These are phyloP conservation scores for Sanderia malayensis DNA, from an alignment of 30 jellyfish, hydroid and myxozoan genomes.

Conservation along the genomic window DNA sequence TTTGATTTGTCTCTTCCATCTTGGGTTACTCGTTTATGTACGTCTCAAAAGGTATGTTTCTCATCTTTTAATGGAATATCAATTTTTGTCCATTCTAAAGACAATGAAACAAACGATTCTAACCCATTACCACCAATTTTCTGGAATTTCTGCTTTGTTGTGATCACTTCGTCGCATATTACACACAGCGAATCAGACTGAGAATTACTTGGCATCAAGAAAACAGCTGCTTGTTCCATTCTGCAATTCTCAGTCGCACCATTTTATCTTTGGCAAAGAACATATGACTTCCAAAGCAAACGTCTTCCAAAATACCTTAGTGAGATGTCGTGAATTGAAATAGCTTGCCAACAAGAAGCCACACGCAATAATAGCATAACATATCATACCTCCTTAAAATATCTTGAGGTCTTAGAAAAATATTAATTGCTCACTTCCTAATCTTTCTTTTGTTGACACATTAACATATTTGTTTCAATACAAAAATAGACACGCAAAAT, in stretches of 20 bases:
- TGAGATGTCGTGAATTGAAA: too few species aligned
- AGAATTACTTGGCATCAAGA: neutral
- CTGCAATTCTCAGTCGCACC: too few species aligned
- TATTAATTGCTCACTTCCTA: too few species aligned
- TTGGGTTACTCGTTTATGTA: neutral
- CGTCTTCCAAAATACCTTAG: neutral
- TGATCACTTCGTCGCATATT: neutral
- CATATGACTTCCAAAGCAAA: too few species aligned
- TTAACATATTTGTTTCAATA: too few species aligned
- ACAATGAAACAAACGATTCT: neutral
- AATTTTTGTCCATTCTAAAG: conserved; percentile 7
- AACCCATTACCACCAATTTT: neutral
- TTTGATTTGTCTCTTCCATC: neutral
- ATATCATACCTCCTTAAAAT: too few species aligned
- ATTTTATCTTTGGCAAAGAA: too few species aligned
- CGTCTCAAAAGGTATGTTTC: neutral
- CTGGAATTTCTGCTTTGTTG: neutral
- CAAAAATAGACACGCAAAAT: too few species aligned
- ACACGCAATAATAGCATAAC: too few species aligned
- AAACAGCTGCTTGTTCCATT: neutral
- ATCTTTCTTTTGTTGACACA: too few species aligned
- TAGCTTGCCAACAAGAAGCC: too few species aligned
- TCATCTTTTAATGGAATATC: neutral
- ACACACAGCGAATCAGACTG: neutral
- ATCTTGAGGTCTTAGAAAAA: too few species aligned